Base-by-base conservation (phyloP, 35 echinoderm and acorn worm genomes). In the Amphiura filiformis region DNA sequence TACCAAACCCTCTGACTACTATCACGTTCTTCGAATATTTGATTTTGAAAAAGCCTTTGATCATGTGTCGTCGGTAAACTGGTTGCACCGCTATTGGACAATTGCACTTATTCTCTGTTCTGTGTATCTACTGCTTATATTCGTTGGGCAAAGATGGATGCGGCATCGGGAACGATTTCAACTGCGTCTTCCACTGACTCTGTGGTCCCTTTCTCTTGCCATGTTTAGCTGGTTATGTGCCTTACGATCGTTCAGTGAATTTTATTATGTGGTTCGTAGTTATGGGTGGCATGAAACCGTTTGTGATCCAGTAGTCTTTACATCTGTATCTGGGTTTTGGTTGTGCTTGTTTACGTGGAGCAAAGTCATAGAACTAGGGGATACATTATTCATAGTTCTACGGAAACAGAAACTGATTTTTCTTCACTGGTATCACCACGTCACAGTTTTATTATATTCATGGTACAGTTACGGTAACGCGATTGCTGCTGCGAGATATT, bases 341-440 rank as follows among this genome's bases (percentile, higher is more conserved):
- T 75, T 38, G n/a, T n/a, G n/a, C n/a, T n/a, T n/a, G n/a, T n/a
- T n/a, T n/a, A n/a, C n/a, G 35, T 89, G 1, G 89, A 86, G 91
- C 17, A 96, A 96, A 80, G 76, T 96, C 2, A 26, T 87, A 0
- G 94, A 96, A 61, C 81, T 96, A 32, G 94, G 94, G 1, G 94
- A 96, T 39, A 96, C 94, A 0, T 33, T 96, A 17, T 96, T 96
- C 80, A 92, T 96, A 56, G 83, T 96, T 33, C 80, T 87, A 13
- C 90, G 94, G 7, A 96, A 96, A 61, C 90, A 92, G 41, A 92
- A 96, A 83, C 77, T 96, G 17, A 92, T 92, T 4, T 96, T 96
- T 64, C 78, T 94, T 5, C 93, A 94, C 76, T 94, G 93, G 93
- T 94, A 91, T 84, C 93, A 94, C 32, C 93, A 94, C 80, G 36